Percentiles rank a stretch among this genome's conserved stretches.
phyloP scores from a whole-genome alignment of 2,888 invertebrate species.

The Leucoptera coffeella region DNA sequence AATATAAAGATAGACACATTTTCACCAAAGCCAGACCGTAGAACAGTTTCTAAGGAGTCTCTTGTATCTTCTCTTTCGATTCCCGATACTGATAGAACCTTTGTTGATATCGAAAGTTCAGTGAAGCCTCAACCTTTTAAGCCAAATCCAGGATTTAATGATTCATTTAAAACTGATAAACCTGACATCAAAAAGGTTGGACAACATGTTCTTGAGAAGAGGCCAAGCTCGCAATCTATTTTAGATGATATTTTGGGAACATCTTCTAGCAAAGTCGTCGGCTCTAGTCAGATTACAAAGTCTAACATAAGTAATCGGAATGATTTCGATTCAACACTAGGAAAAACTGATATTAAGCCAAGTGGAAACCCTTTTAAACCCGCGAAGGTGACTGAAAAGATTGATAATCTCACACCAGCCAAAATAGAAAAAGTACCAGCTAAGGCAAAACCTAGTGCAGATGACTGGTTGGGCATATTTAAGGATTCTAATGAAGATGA shows the following conservation, averaged over 20 bases:
- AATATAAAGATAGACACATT: no score
- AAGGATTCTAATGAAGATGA: slow-evolving; percentile 20
- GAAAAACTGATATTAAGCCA: slow-evolving; percentile 19
- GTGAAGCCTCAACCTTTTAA: no score
- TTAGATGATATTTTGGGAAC: slow-evolving; percentile 52
- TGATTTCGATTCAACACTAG: slow-evolving; percentile 25
- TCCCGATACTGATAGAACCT: no score
- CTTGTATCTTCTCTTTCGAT: slow-evolving; percentile 14
- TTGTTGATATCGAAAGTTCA: no score
- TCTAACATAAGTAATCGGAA: slow-evolving; percentile 24
- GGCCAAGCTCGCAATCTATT: slow-evolving; percentile 34
- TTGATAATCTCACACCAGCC: slow-evolving; percentile 10
- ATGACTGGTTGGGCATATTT: slow-evolving; percentile 44
- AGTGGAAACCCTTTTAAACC: slow-evolving; percentile 12
- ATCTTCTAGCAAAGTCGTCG: slow-evolving; percentile 18
- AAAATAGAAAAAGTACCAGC: slow-evolving; percentile 13
- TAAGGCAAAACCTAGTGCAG: slow-evolving; percentile 21
- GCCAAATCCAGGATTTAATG: no score
- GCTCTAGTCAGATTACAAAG: slow-evolving; percentile 12
- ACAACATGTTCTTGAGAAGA: slow-evolving; percentile 19
- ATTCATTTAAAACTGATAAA: no score
- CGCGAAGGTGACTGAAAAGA: slow-evolving; percentile 11
- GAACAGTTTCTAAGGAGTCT: slow-evolving; percentile 22
- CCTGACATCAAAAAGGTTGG: slow-evolving; percentile 23
- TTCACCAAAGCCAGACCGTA: slow-evolving; percentile 17